These are phyloP conservation scores for Podiceps cristatus DNA, from an alignment of 2,113 vertebrate genomes.

Conservation along the genomic window DNA sequence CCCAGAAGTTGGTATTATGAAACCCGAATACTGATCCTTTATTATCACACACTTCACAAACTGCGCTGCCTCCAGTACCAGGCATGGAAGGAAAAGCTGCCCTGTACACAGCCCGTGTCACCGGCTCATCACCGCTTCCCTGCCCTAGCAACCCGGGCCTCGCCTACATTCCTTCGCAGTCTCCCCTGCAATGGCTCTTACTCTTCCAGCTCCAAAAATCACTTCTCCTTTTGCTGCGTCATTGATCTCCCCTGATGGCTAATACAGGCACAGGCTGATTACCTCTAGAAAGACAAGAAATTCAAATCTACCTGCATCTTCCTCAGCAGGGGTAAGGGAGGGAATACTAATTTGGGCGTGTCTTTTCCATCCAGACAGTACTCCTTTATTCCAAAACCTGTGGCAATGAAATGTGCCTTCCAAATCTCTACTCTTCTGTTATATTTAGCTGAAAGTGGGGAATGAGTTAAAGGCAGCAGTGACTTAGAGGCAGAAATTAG, in stretches of 20 bases:
- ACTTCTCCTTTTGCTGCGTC: neutral
- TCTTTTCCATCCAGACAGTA: neutral
- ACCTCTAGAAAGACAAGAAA: neutral
- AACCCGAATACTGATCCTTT: neutral
- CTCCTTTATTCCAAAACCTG: neutral
- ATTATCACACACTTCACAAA: neutral
- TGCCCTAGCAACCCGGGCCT: neutral
- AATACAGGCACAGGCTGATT: neutral
- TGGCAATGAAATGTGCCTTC: neutral
- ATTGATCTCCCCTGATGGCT: neutral
- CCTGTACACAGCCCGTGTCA: neutral
- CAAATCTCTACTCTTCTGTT: neutral
- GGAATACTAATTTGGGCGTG: neutral
- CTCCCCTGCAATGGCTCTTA: neutral
- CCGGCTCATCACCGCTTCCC: rapidly evolving
- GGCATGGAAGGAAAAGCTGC: neutral
- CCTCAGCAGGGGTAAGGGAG: neutral
- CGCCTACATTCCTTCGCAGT: neutral
- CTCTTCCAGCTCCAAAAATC: neutral
- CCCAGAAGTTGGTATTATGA: neutral
- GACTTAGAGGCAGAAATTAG: neutral
- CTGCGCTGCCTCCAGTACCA: neutral
- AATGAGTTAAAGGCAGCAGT: neutral
- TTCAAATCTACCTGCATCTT: neutral
- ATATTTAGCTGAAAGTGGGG: neutral